Evolutionary conservation across 2,888 invertebrate genomes (phyloP), one percentile per base, ranked within the genome.

Genomic region (Orgyia antiqua): DNA sequence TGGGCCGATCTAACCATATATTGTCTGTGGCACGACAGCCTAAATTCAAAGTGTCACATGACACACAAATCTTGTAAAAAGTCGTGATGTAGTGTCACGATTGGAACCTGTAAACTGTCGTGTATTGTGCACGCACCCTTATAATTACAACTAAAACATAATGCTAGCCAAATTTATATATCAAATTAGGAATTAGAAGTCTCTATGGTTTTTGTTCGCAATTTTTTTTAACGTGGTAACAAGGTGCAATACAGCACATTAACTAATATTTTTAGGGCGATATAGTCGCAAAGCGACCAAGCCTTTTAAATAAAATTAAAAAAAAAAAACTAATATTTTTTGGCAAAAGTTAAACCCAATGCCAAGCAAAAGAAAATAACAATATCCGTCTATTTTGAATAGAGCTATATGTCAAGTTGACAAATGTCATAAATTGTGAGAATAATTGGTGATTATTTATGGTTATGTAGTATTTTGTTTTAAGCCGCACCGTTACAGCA

Each of bases 21-120:
- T 42, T 39, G 42, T 31, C 33, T 49, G 48, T 39, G 48, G 35
- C 48, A 27, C 33, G n/a, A 10, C 24, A 38, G 35, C 39, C 48
- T 37, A 50, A 51, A 41, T 42, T 21, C 12, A 24, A 44, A 42
- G 45, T 48, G 37, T 45, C 49, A 37, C 47, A 46, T 36, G 29
- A 29, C 23, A 19, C 10, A 24, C 26, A 21, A 27, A 30, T 30
- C 35, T 41, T 4, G 15, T 48, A 57, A 60, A 61, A 60, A 53
- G 33, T 64, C 74, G 74, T 75, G 75, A 74, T 59, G 42, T 24
- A 39, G 10, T 35, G 56, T 66, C 75, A 74, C 74, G 74, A 67
- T 28, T 51, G 43, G 39, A 33, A 48, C 51, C 51, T 50, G 51
- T 36, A 36, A 45, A 42, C 29, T 35, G 38, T 42, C 44, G 37